phyloP scores from a whole-genome alignment of 2,888 invertebrate species.

The Hemistola chrysoprasaria region DNA sequence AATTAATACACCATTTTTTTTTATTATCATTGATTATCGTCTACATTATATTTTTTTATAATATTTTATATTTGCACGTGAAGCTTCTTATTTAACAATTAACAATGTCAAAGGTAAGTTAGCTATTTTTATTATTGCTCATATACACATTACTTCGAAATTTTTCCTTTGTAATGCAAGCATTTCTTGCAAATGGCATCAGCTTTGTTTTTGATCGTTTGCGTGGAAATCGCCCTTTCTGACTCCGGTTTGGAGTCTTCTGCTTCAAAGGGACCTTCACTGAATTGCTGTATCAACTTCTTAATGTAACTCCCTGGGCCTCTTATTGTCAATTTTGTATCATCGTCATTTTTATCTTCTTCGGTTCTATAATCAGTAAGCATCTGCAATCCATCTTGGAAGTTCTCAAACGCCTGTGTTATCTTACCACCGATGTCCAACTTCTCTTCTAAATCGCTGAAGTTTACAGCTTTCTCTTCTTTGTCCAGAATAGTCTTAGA shows the following conservation, averaged over 20 bases:
- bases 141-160: constrained; percentile 49
- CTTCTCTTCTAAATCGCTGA: constrained; percentile 60
- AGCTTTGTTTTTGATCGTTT: constrained; percentile 65
- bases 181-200: constrained; percentile 79
- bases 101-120: too few relatives aligned
- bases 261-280: constrained; percentile 67
- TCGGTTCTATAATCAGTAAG: constrained; percentile 49
- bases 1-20: not conserved
- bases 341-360: constrained; percentile 41
- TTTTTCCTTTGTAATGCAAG: constrained; percentile 73
- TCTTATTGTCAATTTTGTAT: constrained; percentile 63
- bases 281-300: constrained; percentile 75
- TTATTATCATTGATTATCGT: not conserved
- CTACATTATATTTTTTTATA: not conserved
- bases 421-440: constrained; percentile 63
- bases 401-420: constrained; percentile 60
- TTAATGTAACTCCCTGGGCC: constrained; percentile 76
- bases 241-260: constrained; percentile 67
- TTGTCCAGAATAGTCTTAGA: constrained; percentile 44
- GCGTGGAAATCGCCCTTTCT: constrained; percentile 56
- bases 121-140: constrained; percentile 11
- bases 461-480: constrained; percentile 39
- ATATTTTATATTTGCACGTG: not conserved
- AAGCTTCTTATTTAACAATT: too few relatives aligned
- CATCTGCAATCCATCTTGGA: constrained; percentile 68